These are phyloP conservation scores for Nibea coibor DNA, from an alignment of 2,113 vertebrate species.

Conservation along the genomic window DNA sequence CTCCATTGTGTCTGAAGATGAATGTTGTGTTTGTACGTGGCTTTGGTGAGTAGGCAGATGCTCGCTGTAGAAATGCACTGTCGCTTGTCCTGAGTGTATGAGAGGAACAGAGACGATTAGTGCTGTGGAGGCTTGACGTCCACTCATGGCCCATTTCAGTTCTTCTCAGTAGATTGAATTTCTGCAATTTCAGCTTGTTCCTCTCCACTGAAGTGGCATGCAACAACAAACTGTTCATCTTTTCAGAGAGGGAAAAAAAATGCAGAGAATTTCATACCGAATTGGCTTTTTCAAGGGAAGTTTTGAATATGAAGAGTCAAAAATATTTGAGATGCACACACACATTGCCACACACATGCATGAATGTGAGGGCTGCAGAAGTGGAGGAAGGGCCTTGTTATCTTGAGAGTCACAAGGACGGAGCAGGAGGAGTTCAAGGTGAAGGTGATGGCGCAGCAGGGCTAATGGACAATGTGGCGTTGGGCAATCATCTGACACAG, in stretches of 20 bases:
- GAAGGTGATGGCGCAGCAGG: too few relatives aligned
- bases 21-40: slow-evolving; percentile 46
- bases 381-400: too few relatives aligned
- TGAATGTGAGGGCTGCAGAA: not conserved
- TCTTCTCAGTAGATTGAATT: slow-evolving; percentile 53
- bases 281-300: not conserved
- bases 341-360: not conserved
- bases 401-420: too few relatives aligned
- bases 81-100: slow-evolving; percentile 10
- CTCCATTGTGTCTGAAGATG: slow-evolving; percentile 56
- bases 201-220: slow-evolving; percentile 46
- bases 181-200: slow-evolving; percentile 60
- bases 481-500: too few relatives aligned
- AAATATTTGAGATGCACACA: not conserved
- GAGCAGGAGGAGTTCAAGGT: too few relatives aligned
- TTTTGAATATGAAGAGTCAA: not conserved
- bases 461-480: too few relatives aligned
- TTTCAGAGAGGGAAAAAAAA: slow-evolving; percentile 4
- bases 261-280: not conserved
- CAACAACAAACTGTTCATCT: slow-evolving; percentile 43
- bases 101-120: slow-evolving; percentile 56
- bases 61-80: slow-evolving; percentile 16
- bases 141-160: slow-evolving; percentile 55
- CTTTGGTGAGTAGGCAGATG: slow-evolving; percentile 35
- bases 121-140: slow-evolving; percentile 43